phyloP scores from a whole-genome alignment of 2,888 invertebrate species.

The Papilio gigon region DNA sequence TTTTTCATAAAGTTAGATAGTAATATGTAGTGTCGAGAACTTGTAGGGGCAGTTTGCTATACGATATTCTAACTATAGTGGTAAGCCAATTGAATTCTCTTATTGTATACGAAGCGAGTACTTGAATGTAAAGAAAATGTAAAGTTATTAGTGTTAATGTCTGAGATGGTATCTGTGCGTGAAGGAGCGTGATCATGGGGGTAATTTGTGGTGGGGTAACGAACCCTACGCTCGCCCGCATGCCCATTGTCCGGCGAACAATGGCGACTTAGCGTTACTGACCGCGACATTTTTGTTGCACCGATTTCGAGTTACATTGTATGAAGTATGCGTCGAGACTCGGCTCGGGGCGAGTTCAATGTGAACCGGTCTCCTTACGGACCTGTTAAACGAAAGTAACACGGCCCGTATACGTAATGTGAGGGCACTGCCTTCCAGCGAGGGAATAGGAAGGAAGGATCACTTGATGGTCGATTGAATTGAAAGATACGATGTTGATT shows the following conservation, averaged over 20 bases:
- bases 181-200: slow-evolving; percentile 63
- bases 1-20: too few species aligned
- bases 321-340: slow-evolving; percentile 15
- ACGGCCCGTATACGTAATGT: slow-evolving; percentile 17
- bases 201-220: slow-evolving; percentile 70
- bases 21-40: too few species aligned
- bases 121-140: slow-evolving; percentile 55
- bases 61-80: not conserved
- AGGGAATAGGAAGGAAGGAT: slow-evolving; percentile 11
- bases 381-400: slow-evolving; percentile 29
- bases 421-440: not conserved
- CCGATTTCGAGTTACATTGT: slow-evolving; percentile 40
- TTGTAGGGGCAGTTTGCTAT: too few species aligned
- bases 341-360: not conserved
- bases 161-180: slow-evolving; percentile 64
- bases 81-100: not conserved
- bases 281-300: slow-evolving; percentile 36
- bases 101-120: slow-evolving; percentile 41
- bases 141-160: slow-evolving; percentile 62
- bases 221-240: slow-evolving; percentile 70
- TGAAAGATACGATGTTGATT: not conserved
- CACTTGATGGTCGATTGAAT: slow-evolving; percentile 11
- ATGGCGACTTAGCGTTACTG: slow-evolving; percentile 52
- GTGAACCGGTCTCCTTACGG: slow-evolving; percentile 18
- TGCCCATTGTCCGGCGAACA: slow-evolving; percentile 65